Evolutionary conservation across 2,888 invertebrate genomes (phyloP).

Genomic region (Sesamia inferens): DNA sequence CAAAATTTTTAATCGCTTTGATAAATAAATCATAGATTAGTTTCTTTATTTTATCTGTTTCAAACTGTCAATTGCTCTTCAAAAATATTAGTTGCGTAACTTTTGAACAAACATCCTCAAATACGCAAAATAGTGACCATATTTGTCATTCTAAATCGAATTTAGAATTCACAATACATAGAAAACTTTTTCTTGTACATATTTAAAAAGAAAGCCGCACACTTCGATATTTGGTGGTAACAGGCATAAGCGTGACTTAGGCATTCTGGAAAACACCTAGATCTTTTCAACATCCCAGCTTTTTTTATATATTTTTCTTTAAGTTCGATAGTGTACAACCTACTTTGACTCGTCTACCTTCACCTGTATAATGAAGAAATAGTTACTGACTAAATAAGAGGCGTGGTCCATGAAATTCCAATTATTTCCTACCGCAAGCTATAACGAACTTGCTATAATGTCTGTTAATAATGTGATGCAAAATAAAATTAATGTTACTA

Average conservation of each 20-base stretch:
- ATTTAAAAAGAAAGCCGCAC: slow-evolving; percentile 46
- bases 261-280: slow-evolving; percentile 23
- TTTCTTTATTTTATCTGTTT: neutral
- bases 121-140: slow-evolving; percentile 36
- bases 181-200: slow-evolving; percentile 43
- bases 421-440: slow-evolving; percentile 47
- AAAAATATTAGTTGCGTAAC: slow-evolving; percentile 9
- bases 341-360: slow-evolving; percentile 53
- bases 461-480: slow-evolving; percentile 31
- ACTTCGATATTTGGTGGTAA: slow-evolving; percentile 55
- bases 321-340: slow-evolving; percentile 45
- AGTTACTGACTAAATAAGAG: slow-evolving; percentile 55
- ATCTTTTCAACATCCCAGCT: slow-evolving; percentile 2
- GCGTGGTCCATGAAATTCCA: slow-evolving; percentile 42
- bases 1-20: neutral
- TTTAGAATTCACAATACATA: slow-evolving; percentile 25
- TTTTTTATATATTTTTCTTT: slow-evolving; percentile 10
- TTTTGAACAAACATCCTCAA: slow-evolving; percentile 37
- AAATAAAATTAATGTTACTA: slow-evolving; percentile 26
- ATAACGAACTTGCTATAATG: slow-evolving; percentile 15
- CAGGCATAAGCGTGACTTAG: slow-evolving; percentile 26
- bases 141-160: slow-evolving; percentile 20
- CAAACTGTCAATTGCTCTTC: slow-evolving; percentile 1
- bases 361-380: slow-evolving; percentile 56
- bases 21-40: neutral